Conservation (phyloP, 1,140 invertebrate genomes). For the Cyphomyrmex costatus region DNA sequence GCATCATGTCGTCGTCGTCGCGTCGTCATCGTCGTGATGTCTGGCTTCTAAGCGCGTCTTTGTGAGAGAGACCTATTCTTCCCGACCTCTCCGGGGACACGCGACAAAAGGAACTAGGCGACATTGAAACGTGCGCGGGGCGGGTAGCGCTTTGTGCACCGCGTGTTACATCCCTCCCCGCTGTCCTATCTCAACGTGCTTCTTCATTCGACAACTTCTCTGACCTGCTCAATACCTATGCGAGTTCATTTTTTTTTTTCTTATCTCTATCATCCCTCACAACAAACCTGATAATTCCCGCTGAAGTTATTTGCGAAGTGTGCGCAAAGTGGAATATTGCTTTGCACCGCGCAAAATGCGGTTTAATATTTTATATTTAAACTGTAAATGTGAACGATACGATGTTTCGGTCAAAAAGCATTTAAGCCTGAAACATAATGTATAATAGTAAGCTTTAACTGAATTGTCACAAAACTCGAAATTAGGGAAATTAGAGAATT, state of each 20-base stretch:
- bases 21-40: background rate
- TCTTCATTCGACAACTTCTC: background rate
- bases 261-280: background rate
- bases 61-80: constrained; percentile 64
- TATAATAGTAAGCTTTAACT: too few relatives aligned
- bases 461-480: too few relatives aligned
- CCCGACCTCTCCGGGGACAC: constrained; percentile 14
- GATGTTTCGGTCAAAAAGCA: background rate
- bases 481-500: too few relatives aligned
- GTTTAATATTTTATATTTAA: background rate
- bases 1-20: background rate
- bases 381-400: background rate
- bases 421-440: background rate
- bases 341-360: background rate
- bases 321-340: background rate
- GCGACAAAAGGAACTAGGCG: constrained; percentile 39
- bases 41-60: constrained; percentile 53
- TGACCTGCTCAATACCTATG: background rate
- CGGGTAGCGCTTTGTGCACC: constrained; percentile 15
- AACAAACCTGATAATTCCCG: too few relatives aligned
- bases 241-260: background rate
- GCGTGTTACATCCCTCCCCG: background rate
- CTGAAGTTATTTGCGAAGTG: background rate
- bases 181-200: constrained; percentile 18
- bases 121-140: constrained; percentile 53